phyloP scores from a whole-genome alignment of 2,888 invertebrate species.

The Scrobipalpa costella region DNA sequence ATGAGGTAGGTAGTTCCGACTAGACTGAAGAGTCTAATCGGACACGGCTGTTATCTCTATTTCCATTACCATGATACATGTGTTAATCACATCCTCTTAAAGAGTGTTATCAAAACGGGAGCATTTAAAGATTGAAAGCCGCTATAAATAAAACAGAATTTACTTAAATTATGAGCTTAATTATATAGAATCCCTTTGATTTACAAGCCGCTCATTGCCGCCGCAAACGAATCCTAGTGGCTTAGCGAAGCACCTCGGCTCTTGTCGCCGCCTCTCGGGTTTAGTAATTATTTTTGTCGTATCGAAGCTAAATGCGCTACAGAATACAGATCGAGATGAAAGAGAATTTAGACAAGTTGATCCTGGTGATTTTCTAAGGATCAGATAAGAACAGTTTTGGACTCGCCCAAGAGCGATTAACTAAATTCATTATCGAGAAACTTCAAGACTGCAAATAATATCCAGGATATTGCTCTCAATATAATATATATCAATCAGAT shows the following conservation, averaged over 20 bases:
- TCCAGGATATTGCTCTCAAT: no score
- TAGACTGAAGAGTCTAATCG: no score
- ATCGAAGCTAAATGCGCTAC: conserved; percentile 51
- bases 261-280: conserved; percentile 59
- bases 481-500: no score
- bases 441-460: no score
- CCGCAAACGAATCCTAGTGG: conserved; percentile 79
- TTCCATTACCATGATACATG: conserved; percentile 68
- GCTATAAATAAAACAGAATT: conserved; percentile 77
- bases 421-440: no score
- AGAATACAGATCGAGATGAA: conserved; percentile 67
- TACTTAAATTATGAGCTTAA: conserved; percentile 81
- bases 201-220: conserved; percentile 77
- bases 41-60: conserved; percentile 52
- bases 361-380: conserved; percentile 67
- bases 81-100: conserved; percentile 70
- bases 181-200: conserved; percentile 81
- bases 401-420: no score
- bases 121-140: conserved; percentile 76
- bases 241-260: conserved; percentile 73
- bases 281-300: conserved; percentile 78
- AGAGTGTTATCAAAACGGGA: conserved; percentile 70
- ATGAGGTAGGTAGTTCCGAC: no score
- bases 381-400: conserved; percentile 52
- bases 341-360: conserved; percentile 71